Percentiles rank a stretch among this genome's conserved stretches.
phyloP scores from a whole-genome alignment of 1,140 invertebrate genomes.

The Sitophilus oryzae region DNA sequence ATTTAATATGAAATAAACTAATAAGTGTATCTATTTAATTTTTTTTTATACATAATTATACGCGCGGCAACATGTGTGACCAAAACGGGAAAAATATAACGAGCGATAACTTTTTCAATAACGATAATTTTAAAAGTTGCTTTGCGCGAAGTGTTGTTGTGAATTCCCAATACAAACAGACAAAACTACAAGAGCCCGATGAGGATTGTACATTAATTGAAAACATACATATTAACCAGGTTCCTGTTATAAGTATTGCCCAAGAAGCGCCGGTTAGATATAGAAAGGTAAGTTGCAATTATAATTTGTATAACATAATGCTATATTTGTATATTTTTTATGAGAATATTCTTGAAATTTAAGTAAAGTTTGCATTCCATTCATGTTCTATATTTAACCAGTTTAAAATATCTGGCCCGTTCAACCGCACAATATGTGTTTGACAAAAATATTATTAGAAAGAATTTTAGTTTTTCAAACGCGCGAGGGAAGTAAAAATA shows the following conservation, averaged over 20 bases:
- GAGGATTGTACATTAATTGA: not conserved
- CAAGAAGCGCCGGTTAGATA: not conserved
- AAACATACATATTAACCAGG: not conserved
- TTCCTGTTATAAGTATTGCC: not conserved
- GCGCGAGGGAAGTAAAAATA: too few species aligned
- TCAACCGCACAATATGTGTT: too few species aligned
- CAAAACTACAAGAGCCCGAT: not conserved
- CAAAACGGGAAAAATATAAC: not conserved
- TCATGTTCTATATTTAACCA: not conserved
- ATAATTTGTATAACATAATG: not conserved
- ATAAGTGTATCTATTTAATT: not conserved
- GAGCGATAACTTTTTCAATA: not conserved
- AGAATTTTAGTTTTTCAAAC: too few species aligned
- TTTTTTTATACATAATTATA: too few species aligned
- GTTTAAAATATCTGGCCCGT: not conserved
- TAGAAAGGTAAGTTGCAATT: constrained; percentile 9
- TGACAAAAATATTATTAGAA: too few species aligned
- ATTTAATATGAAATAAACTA: too few species aligned
- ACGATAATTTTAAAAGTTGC: constrained; percentile 3
- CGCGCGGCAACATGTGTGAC: not conserved
- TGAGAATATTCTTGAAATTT: too few species aligned
- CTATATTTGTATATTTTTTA: too few species aligned
- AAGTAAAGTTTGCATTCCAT: too few species aligned
- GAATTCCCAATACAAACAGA: constrained; percentile 2
- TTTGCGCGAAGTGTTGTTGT: constrained; percentile 3